Base-by-base conservation (phyloP, 2,888 invertebrate genomes). In the Microdon myrmicae region DNA sequence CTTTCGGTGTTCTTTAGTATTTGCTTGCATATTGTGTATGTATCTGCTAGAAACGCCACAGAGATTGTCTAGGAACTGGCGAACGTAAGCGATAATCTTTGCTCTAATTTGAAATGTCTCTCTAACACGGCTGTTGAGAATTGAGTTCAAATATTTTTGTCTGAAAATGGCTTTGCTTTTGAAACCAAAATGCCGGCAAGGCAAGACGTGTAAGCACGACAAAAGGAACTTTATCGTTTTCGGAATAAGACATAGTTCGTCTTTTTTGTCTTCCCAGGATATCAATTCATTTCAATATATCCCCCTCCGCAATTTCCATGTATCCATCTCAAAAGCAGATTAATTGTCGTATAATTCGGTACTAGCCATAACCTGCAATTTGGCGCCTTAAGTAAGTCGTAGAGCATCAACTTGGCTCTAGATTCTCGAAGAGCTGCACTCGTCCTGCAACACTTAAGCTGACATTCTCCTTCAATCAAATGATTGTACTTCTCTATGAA, bases 191-290 rank as follows among this genome's bases (percentile, higher is more conserved):
- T 96, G 95, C 68, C 96, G 81, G 82, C 94, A 93, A 6, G 97
- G 97, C 71, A 97, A 82, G 92, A 96, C 96, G 73, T 95, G 96
- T 6, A 97, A 83, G 78, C 97, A 97, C 0, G 97, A 96, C 10
- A 95, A 90, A 9, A 97, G 82, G 23, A 96, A 82, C 68, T 86
- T 86, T 56, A 69, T 68, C 70, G 83, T 85, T 68, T 83, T 86
- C 0, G 96, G 95, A 70, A 96, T 83, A 51, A 97, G 87, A 3
- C 96, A 96, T 23, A 97, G 84, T 81, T 97, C 97, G 25, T 96
- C 97, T 74, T 94, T 79, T 96, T 96, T 8, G 96, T 94, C 80
- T 91, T 90, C 3, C 90, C 88, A 2, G 92, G 91, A 71, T 86
- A 83, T 20, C 92, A 92, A 45, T 84, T 73, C 67, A 89, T 83